Base-by-base conservation (phyloP, 2,113 vertebrate genomes). In the Macquaria australasica region DNA sequence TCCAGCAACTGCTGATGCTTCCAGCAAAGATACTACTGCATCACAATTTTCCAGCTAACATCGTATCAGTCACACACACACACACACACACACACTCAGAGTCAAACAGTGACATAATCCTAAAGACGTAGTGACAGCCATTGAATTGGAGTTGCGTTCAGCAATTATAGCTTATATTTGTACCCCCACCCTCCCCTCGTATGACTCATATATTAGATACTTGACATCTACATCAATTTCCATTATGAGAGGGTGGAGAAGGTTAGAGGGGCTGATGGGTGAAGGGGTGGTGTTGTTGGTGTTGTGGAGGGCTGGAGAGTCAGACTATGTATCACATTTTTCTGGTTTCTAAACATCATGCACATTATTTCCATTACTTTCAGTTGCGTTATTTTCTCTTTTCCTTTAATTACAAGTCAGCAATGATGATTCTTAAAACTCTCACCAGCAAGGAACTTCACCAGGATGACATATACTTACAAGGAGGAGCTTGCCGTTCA, bases 221-320 rank as follows among this genome's bases (percentile, higher is more conserved):
- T 85, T 84, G 87, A 92, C 90, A 73, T 92, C 58, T 84, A 56
- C 90, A 85, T 94, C 89, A 86, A 86, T 91, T 90, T 92, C 85
- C 73, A 92, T 89, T 87, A 86, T 66, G 50, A 76, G 51, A 73
- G 0, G 31, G 39, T 68, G 18, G 16, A 8, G 31, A 23, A 37
- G 79, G 48, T 43, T 28, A 25, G 6, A 75, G 12, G 34, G 45
- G 3, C 37, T 56, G n/a, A 34, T 37, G 50, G 18, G 71, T 12
- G 8, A 56, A 6, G 34, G 23, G 21, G 15, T 59, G 9, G 23
- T 72, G 45, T 39, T 39, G 48, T 10, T 75, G 45, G 1, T 79
- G 51, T 34, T 75, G 31, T 59, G 23, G 14, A n/a, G 15, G 48
- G 43, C 23, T 60, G 45, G 18, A 66, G 39, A 77, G 31, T 58